phyloP scores from a whole-genome alignment of 2,113 vertebrate genomes.

The Heliornis fulica region DNA sequence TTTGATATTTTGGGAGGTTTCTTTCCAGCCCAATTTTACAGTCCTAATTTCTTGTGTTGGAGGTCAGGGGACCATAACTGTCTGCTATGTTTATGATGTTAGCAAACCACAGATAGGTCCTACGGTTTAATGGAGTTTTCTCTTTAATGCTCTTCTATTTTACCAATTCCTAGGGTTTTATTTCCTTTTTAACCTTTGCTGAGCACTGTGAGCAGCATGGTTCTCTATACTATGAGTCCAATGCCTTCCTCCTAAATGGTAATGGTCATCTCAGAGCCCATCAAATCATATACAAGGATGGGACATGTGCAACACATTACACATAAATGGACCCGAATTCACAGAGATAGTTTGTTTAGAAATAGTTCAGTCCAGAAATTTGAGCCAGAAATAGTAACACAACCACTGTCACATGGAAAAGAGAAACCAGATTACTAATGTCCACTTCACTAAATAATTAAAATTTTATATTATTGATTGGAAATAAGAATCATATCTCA shows the following conservation, averaged over 20 bases:
- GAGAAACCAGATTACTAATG: neutral
- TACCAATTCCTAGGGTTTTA: neutral
- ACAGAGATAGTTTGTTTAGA: neutral
- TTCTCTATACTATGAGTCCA: neutral
- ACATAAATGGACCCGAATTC: neutral
- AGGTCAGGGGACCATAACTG: neutral
- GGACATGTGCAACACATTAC: neutral
- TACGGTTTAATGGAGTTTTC: neutral
- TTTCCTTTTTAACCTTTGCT: neutral
- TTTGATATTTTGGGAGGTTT: neutral
- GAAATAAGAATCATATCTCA: neutral
- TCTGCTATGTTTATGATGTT: neutral
- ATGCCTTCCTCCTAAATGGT: neutral
- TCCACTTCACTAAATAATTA: neutral
- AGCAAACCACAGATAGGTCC: neutral
- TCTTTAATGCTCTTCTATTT: neutral
- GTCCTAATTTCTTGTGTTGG: neutral
- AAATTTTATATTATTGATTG: constrained; percentile 15
- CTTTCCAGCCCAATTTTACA: neutral
- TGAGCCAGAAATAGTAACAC: neutral
- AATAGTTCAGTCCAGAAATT: neutral
- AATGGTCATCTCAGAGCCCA: neutral
- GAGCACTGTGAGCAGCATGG: neutral
- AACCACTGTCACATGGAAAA: neutral
- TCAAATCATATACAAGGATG: neutral